Evolutionary conservation across 2,888 invertebrate species (phyloP).

Genomic region (Drosophila leonis): DNA sequence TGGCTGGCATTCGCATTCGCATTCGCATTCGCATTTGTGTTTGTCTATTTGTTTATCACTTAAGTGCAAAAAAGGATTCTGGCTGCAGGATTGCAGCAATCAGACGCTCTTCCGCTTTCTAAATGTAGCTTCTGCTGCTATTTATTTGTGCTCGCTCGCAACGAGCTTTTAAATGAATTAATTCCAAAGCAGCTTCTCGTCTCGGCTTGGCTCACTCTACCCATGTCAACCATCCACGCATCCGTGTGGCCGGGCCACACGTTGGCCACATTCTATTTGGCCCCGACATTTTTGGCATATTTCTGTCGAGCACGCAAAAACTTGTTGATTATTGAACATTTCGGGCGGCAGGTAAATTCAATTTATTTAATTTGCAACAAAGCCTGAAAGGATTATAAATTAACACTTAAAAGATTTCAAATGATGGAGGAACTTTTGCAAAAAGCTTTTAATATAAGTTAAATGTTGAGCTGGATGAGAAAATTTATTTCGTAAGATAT

Average conservation of each 20-base stretch:
- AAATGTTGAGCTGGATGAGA: not conserved
- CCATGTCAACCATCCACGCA: constrained; percentile 1
- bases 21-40: constrained; percentile 53
- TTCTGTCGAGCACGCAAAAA: constrained; percentile 12
- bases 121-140: constrained; percentile 33
- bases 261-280: constrained; percentile 33
- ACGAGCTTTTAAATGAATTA: constrained; percentile 80
- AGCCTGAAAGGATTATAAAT: constrained; percentile 1
- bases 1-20: constrained; percentile 44
- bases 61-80: constrained; percentile 77
- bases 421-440: too few species aligned
- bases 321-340: constrained; percentile 29
- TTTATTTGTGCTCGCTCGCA: constrained; percentile 39
- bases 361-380: not conserved
- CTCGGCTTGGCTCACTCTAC: not conserved
- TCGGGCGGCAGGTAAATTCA: constrained; percentile 16
- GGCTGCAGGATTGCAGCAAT: constrained; percentile 51
- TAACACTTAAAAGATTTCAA: not conserved
- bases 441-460: not conserved
- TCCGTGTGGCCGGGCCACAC: constrained; percentile 12
- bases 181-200: constrained; percentile 57
- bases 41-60: constrained; percentile 80
- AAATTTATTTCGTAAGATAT: not conserved
- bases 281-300: constrained; percentile 29
- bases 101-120: constrained; percentile 54